These are phyloP conservation scores for Eustalomyia histrio DNA, from an alignment of 2,888 invertebrate genomes.

Conservation along the genomic window DNA sequence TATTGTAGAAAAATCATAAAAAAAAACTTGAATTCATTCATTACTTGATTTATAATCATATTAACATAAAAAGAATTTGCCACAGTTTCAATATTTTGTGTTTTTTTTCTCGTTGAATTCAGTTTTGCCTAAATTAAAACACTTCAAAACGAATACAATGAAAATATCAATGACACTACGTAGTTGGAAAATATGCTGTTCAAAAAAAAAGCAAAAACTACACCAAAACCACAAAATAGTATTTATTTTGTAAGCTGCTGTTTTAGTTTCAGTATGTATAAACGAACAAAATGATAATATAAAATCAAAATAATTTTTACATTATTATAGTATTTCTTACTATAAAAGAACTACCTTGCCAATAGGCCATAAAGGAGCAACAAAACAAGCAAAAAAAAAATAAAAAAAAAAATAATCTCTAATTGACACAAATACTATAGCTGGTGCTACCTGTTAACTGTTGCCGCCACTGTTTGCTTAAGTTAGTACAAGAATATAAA, in stretches of 20 bases:
- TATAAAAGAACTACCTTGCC: conserved; percentile 44
- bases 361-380: conserved; percentile 33
- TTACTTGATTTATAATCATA: conserved; percentile 31
- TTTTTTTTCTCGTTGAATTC: background rate
- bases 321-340: conserved; percentile 6
- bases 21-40: conserved; percentile 31
- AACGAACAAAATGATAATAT: too few relatives aligned
- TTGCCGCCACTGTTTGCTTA: background rate
- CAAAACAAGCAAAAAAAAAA: too few relatives aligned
- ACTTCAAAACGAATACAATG: conserved; percentile 13
- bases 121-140: background rate
- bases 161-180: conserved; percentile 25
- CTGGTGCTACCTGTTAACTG: background rate
- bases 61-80: conserved; percentile 29
- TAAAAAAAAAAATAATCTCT: conserved; percentile 21
- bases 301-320: conserved; percentile 16
- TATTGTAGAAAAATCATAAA: background rate
- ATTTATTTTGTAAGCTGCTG: background rate
- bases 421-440: conserved; percentile 44
- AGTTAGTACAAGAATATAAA: conserved; percentile 31
- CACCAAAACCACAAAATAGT: background rate
- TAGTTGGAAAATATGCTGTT: background rate
- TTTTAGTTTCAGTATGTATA: background rate
- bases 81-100: background rate
- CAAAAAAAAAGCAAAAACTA: background rate